A percentile compares a stretch with the other conserved stretches of the same genome.
phyloP scores from a whole-genome alignment of 1,140 invertebrate genomes.

The Listronotus oregonensis region DNA sequence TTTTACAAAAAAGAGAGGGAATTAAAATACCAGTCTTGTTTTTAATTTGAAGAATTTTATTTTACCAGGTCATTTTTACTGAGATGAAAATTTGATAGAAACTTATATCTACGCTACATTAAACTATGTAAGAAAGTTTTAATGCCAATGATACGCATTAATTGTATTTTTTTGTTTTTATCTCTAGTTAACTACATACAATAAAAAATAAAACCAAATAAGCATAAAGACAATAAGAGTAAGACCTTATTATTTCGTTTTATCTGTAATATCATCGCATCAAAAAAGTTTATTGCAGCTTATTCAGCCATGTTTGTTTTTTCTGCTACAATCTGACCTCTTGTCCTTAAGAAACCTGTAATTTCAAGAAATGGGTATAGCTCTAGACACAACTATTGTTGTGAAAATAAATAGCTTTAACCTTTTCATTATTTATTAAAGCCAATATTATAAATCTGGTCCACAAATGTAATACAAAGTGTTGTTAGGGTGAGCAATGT shows the following conservation, averaged over 20 bases:
- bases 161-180: too few species aligned
- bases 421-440: constrained; percentile 32
- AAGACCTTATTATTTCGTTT: not conserved
- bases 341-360: constrained; percentile 22
- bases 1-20: too few species aligned
- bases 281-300: constrained; percentile 7
- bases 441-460: constrained; percentile 33
- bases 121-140: too few species aligned
- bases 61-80: too few species aligned
- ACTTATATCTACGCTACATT: too few species aligned
- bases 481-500: constrained; percentile 6
- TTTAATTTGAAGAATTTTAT: too few species aligned
- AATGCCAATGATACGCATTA: too few species aligned
- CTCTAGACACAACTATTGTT: constrained; percentile 23
- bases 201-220: too few species aligned
- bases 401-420: constrained; percentile 32
- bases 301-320: constrained; percentile 1
- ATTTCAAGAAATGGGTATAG: constrained; percentile 17
- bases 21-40: too few species aligned
- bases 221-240: not conserved
- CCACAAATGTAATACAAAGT: constrained; percentile 19
- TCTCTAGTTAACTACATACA: too few species aligned
- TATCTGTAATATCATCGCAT: constrained; percentile 4
- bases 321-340: constrained; percentile 24
- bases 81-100: too few species aligned